A percentile compares a stretch with the other conserved stretches of the same genome.
Evolutionary conservation across 92 coral and sea anemone species (phyloP).

Genomic region (Nematostella vectensis): DNA sequence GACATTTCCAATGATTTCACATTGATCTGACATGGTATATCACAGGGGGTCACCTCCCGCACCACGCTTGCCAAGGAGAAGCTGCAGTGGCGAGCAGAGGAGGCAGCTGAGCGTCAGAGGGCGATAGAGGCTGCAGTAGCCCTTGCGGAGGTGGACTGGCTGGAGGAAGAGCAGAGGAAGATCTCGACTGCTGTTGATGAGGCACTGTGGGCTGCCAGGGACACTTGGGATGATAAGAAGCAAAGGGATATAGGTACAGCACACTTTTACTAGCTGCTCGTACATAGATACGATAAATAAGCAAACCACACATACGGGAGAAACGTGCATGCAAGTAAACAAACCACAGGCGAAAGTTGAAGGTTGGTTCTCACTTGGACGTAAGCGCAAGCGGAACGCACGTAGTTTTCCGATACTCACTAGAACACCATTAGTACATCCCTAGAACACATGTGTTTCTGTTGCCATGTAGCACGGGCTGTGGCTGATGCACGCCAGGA

Average conservation of each 20-base stretch:
- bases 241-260: conserved; percentile 69
- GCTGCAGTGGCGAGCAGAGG: conserved; percentile 56
- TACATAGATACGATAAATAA: not conserved
- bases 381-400: too few relatives aligned
- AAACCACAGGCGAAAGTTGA: too few relatives aligned
- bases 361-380: too few relatives aligned
- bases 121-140: conserved; percentile 87
- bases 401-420: too few relatives aligned
- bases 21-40: too few relatives aligned
- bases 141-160: conserved; percentile 87
- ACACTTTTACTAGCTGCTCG: not conserved
- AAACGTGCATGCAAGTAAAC: too few relatives aligned
- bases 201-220: conserved; percentile 63
- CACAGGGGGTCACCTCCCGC: conserved; percentile 24
- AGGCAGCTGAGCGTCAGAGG: conserved; percentile 36
- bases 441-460: too few relatives aligned
- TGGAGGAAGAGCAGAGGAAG: conserved; percentile 62
- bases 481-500: conserved; percentile 47
- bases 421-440: too few relatives aligned
- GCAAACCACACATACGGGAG: too few relatives aligned
- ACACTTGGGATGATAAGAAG: conserved; percentile 66
- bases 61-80: conserved; percentile 40
- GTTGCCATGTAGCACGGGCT: conserved; percentile 65
- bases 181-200: conserved; percentile 71
- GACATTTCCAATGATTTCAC: too few relatives aligned